Base-by-base conservation (phyloP, 1,140 invertebrate genomes). In the Lasioglossum baleicum region DNA sequence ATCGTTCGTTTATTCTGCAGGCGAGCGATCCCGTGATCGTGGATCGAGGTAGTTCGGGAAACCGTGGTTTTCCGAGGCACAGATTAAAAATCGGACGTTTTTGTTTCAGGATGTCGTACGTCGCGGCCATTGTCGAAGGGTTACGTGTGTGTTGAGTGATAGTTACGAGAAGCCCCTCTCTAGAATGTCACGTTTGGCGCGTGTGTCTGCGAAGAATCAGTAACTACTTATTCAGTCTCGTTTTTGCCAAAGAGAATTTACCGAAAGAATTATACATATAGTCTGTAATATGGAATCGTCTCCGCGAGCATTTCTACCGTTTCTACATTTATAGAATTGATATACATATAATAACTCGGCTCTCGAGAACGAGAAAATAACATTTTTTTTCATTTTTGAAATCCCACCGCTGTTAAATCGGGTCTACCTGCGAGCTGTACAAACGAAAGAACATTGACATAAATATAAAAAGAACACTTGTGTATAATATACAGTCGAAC, bases 201-300 rank as follows among this genome's bases (percentile, higher is more conserved):
- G 95, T 95, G 88, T 95, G 95, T 88, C 17, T 94, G 95, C 13
- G 94, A 93, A 86, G 93, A 94, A 78, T 94, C 6, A 94, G 56
- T 93, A 94, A 87, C 95, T 90, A 92, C 93, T 77, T 95, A 95
- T 83, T 93, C 10, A 13, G 93, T 17, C 90, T 48, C 13, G 44
- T 44, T 48, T 94, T 87, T 95, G 95, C 92, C 87, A 93, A 85
- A 84, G 90, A 91, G 90, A 93, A 94, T 85, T 94, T 92, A 87
- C 93, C 91, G 87, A 94, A 72, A 86, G 74, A 68, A 87, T 70
- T 53, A 65, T 4, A 11, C n/a, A 10, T 2, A n/a, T 15, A 20
- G 20, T 48, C 8, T 26, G 56, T 26, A 20, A 17, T 44, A 40
- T 10, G 48, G 17, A 51, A 31, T 6, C 53, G 10, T 17, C 15